A percentile compares a stretch with the other conserved stretches of the same genome.
Evolutionary conservation across 2,797 vertebrate species (phyloP).

Genomic region (Xerus rutilus): DNA sequence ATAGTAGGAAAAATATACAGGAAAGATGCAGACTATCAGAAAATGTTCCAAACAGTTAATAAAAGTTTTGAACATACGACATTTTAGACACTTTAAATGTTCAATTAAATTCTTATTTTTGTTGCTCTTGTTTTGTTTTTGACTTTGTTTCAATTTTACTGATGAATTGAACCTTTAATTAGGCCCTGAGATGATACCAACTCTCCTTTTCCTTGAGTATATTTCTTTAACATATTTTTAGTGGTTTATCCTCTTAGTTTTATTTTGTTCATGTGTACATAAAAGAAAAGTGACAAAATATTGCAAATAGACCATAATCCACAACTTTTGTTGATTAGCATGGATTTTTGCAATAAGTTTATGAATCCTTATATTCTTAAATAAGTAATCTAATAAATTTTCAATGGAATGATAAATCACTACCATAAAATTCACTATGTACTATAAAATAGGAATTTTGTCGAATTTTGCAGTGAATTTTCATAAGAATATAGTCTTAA

Average conservation of each 20-base stretch:
- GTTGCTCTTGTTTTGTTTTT: neutral
- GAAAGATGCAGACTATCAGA: neutral
- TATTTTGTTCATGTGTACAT: neutral
- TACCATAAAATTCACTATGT: neutral
- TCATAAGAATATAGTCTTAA: neutral
- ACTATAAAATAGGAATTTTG: neutral
- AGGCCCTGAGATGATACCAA: neutral
- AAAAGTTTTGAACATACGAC: neutral
- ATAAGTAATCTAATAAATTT: neutral
- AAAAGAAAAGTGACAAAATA: neutral
- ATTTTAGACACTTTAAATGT: neutral
- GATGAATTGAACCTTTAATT: neutral
- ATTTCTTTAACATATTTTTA: neutral
- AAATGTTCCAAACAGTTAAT: neutral
- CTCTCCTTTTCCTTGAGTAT: neutral
- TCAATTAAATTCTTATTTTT: neutral
- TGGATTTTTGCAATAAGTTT: neutral
- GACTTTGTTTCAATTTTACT: neutral
- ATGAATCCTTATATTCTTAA: neutral
- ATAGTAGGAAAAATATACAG: neutral
- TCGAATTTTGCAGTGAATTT: neutral
- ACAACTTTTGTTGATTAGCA: neutral
- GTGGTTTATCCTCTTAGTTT: neutral
- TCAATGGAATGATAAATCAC: neutral
- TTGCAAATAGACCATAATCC: neutral